Conservation (phyloP, 2,888 invertebrate species). For the Megaustenia siamemsis region DNA sequence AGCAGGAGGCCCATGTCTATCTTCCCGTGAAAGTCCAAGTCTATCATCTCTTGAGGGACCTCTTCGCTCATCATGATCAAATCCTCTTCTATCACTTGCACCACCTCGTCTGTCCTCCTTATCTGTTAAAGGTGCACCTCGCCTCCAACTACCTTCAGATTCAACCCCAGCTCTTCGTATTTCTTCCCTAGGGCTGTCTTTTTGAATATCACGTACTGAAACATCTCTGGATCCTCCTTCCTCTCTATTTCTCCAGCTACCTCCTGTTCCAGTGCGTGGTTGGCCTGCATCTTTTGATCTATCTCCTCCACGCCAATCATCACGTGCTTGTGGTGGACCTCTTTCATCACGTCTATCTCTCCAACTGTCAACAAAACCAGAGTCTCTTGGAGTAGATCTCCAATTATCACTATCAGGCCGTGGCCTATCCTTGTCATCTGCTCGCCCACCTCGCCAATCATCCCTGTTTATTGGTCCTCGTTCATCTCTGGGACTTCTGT, state of each 20-base stretch:
- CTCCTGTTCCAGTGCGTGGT: constrained; percentile 30
- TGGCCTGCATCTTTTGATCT: constrained; percentile 35
- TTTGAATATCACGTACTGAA: constrained; percentile 42
- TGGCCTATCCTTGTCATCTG: constrained; percentile 43
- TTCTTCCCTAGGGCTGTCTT: constrained; percentile 28
- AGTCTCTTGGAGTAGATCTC: constrained; percentile 49
- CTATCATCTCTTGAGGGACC: constrained; percentile 51
- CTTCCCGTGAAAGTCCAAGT: constrained; percentile 47
- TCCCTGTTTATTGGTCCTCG: constrained; percentile 45
- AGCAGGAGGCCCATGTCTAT: constrained; percentile 54
- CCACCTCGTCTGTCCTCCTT: constrained; percentile 45
- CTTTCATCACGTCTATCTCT: constrained; percentile 58
- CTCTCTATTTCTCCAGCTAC: constrained; percentile 49
- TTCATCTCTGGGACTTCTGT: constrained; percentile 51
- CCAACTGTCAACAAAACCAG: constrained; percentile 55
- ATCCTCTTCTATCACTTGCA: constrained; percentile 46
- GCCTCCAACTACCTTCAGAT: constrained; percentile 38
- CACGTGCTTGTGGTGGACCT: constrained; percentile 45
- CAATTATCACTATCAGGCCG: constrained; percentile 52
- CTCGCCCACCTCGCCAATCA: constrained; percentile 48
- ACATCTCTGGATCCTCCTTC: constrained; percentile 55
- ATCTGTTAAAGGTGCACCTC: constrained; percentile 40
- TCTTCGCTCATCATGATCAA: constrained; percentile 54
- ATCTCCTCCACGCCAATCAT: constrained; percentile 52
- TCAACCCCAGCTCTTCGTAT: constrained; percentile 45